These are phyloP conservation scores for Passer montanus DNA, from an alignment of 2,113 vertebrate genomes.

Conservation along the genomic window DNA sequence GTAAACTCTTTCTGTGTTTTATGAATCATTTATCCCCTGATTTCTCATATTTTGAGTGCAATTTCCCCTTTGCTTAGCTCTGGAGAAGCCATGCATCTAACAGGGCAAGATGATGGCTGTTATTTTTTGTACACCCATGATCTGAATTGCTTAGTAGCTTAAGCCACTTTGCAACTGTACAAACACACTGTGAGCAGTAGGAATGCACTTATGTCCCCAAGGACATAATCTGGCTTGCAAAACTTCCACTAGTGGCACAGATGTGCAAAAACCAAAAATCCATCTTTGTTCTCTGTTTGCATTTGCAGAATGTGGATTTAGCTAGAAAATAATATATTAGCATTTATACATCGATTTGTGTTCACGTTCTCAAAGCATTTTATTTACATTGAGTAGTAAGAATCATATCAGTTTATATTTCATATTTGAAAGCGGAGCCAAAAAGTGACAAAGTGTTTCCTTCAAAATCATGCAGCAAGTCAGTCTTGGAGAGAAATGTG, in stretches of 20 bases:
- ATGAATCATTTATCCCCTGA: not conserved
- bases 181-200: conserved; percentile 1
- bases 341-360: not conserved
- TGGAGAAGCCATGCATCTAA: not conserved
- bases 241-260: conserved; percentile 17
- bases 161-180: conserved; percentile 33
- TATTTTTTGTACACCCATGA: not conserved
- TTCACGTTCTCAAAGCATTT: not conserved
- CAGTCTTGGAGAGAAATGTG: not conserved
- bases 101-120: not conserved
- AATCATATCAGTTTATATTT: not conserved
- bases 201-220: conserved; percentile 22
- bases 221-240: conserved; percentile 41
- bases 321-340: not conserved
- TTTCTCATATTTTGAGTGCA: not conserved
- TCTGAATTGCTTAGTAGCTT: conserved; percentile 20
- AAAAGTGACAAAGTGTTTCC: not conserved
- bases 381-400: not conserved
- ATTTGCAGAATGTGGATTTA: not conserved
- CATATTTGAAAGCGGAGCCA: not conserved
- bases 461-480: not conserved
- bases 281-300: not conserved
- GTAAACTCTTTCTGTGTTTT: not conserved
- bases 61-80: not conserved
- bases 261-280: conserved; percentile 15